phyloP scores from a whole-genome alignment of 2,888 invertebrate genomes.

The Drepana falcataria region DNA sequence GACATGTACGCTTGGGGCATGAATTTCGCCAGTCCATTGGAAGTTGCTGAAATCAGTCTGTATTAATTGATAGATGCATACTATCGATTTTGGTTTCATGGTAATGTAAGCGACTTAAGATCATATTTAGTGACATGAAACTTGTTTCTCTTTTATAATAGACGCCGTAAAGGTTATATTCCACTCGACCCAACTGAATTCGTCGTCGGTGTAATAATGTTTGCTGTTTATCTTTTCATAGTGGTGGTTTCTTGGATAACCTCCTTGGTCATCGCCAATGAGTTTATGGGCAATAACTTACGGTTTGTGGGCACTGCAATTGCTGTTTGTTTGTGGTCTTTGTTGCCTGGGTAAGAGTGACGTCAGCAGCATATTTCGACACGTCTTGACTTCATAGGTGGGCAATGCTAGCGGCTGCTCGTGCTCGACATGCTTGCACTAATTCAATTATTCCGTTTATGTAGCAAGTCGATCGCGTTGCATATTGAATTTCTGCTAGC shows the following conservation, averaged over 20 bases:
- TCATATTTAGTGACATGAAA: constrained; percentile 23
- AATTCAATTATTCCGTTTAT: constrained; percentile 74
- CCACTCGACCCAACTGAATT: constrained; percentile 7
- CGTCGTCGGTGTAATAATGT: constrained; percentile 3
- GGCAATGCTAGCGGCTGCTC: constrained; percentile 34
- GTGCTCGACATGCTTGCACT: constrained; percentile 58
- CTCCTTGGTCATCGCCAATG: constrained; percentile 9
- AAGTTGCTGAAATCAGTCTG: too few relatives aligned
- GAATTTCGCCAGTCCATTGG: too few relatives aligned
- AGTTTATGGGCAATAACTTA: constrained; percentile 20
- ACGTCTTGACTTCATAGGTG: constrained; percentile 36
- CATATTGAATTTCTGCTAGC: constrained; percentile 66
- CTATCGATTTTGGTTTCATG: not conserved
- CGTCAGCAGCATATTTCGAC: constrained; percentile 21
- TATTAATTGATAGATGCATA: too few relatives aligned
- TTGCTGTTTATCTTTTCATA: constrained; percentile 7
- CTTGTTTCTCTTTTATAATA: constrained; percentile 21
- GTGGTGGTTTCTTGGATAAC: constrained; percentile 9
- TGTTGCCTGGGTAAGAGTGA: constrained; percentile 6
- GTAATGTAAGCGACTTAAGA: constrained; percentile 11
- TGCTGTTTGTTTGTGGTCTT: constrained; percentile 15
- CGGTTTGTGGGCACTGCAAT: constrained; percentile 8
- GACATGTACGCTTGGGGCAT: not conserved
- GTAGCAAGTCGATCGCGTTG: constrained; percentile 65
- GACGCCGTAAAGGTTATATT: constrained; percentile 19